Base-by-base conservation (phyloP, 2,888 invertebrate genomes). In the Smittia aterrima region DNA sequence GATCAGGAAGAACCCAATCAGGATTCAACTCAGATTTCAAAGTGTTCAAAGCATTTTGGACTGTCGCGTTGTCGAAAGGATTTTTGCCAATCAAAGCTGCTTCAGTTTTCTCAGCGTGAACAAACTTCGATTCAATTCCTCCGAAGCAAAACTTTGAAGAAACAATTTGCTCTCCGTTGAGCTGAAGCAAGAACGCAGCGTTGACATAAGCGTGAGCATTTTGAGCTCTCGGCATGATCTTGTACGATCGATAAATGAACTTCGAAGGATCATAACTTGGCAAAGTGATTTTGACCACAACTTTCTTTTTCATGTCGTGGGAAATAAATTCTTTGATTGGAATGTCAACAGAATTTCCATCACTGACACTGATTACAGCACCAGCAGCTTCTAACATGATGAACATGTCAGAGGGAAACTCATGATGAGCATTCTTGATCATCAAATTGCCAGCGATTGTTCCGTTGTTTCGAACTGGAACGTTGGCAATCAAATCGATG, bases 191-290 rank as follows among this genome's bases (percentile, higher is more conserved):
- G 78, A 92, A 91, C 1, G 89, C 92, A 20, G 90, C 90, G 78
- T 92, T 92, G 0, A 93, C 89, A 68, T 89, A 86, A 0, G 92
- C 92, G 78, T 90, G 90, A 0, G 91, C 87, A 78, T 89, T 91
- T 83, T 91, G 90, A 0, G 89, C 86, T 75, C 90, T 83, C 0
- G 89, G 88, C 87, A 89, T 90, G 67, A 92, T 87, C 91, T 92
- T 78, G 81, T 85, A 86, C 4, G 85, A 84, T 77, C 82, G 80
- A 75, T 84, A 83, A 4, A 80, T 78, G 71, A 82, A 82, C 75
- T 77, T 78, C 54, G 79, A 76, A 0, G 77, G 72, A 24, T 79
- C 77, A 2, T 79, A 76, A 40, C 78, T 76, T 38, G 78, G 77
- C 3, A 83, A 68, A 58, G 76, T 76, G 27, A 82, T 78, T 24